Evolutionary conservation across 2,888 invertebrate species (phyloP), one percentile per base, ranked within the genome.

Genomic region (Beris chalybata): DNA sequence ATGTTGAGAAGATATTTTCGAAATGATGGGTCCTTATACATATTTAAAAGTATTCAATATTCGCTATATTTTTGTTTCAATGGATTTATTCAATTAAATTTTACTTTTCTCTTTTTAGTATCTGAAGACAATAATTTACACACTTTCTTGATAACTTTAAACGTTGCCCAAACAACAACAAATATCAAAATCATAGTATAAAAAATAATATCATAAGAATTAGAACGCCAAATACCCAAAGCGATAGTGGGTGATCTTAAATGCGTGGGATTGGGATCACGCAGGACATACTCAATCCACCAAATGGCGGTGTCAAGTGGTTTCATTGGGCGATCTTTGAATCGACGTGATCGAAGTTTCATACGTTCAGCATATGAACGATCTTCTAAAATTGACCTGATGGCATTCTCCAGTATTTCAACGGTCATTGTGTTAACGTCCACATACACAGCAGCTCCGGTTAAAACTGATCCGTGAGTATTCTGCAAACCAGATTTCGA

Each of bases 271-370:
- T 85, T 84, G 7, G 78, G 76, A 32, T 85, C 83, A 12, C 81
- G 76, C 0, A 84, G 82, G 1, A 85, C 83, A 72, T 86, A 83
- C 72, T 88, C 86, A 22, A 85, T 81, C 87, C 87, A 87, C 76
- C 84, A 84, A 1, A 85, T 77, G 9, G 87, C 81, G 31, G 84
- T 84, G 22, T 83, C 82, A 22, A 85, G 77, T 0, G 87, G 84
- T 1, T 81, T 75, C 71, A 83, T 74, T 0, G 82, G 83, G 1
- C 85, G 81, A 72, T 85, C 84, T 56, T 74, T 75, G 75, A 82
- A 84, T 43, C 80, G 72, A 38, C 72, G 74, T 5, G 83, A 82
- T n/a, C 80, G 72, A 61, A 76, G 74, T 68, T 79, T 76, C 15
- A 80, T 80, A 65, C 77, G 71, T 65, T 71, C 38, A 4, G 55